A percentile compares a stretch with the other conserved stretches of the same genome.
These are phyloP conservation scores for Mixornis gularis DNA, from an alignment of 2,113 vertebrate species.

Conservation along the genomic window DNA sequence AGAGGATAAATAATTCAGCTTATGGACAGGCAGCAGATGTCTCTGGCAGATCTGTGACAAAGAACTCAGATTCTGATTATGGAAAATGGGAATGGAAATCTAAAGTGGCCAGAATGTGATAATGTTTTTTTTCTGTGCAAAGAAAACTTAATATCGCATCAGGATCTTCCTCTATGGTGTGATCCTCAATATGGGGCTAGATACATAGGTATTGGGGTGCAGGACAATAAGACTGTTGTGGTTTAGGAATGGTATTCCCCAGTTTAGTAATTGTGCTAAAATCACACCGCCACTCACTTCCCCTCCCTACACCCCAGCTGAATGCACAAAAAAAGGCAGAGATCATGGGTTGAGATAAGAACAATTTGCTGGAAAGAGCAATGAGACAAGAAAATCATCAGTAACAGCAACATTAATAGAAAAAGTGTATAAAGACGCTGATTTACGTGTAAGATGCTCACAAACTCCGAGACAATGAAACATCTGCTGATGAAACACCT, in stretches of 20 bases:
- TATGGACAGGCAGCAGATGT: not conserved
- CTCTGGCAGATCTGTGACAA: not conserved
- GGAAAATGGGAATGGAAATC: not conserved
- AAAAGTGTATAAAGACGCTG: not conserved
- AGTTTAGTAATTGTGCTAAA: not conserved
- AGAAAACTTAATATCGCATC: not conserved
- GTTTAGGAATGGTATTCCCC: not conserved
- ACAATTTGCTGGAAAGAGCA: not conserved
- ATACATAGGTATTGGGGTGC: not conserved
- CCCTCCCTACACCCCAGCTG: not conserved
- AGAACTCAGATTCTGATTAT: not conserved
- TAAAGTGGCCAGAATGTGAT: not conserved
- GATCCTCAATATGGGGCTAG: rapidly evolving
- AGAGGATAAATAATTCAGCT: not conserved
- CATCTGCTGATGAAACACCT: not conserved
- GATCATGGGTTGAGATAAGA: not conserved
- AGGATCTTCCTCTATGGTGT: not conserved
- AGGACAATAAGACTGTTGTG: not conserved
- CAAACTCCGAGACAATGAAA: not conserved
- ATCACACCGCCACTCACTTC: not conserved
- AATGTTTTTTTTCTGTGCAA: rapidly evolving
- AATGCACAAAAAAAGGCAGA: not conserved
- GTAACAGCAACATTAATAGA: not conserved
- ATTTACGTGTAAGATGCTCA: not conserved
- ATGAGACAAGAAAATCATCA: not conserved